Conservation (phyloP, 2,888 invertebrate genomes). For the Aplocera efformata region DNA sequence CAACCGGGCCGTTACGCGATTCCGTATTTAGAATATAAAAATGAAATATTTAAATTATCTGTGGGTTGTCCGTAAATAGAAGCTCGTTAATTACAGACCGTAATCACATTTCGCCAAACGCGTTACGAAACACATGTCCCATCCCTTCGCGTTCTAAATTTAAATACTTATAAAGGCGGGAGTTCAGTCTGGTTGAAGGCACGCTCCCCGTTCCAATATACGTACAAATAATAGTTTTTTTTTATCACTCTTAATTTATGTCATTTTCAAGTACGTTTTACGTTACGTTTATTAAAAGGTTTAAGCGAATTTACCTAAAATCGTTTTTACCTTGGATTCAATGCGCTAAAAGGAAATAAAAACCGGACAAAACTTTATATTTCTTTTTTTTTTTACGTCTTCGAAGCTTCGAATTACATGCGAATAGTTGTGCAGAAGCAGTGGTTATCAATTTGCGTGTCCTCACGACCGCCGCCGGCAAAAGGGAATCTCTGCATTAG, state of each 20-base stretch:
- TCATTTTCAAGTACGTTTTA: too few species aligned
- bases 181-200: constrained; percentile 41
- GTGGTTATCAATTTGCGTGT: constrained; percentile 55
- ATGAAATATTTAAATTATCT: constrained; percentile 58
- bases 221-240: constrained; percentile 63
- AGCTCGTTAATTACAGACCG: constrained; percentile 74
- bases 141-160: constrained; percentile 79
- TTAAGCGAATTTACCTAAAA: too few species aligned
- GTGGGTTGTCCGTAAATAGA: constrained; percentile 62
- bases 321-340: too few species aligned
- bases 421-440: constrained; percentile 49
- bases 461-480: constrained; percentile 54
- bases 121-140: constrained; percentile 78
- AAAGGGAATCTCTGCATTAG: constrained; percentile 24
- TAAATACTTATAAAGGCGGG: constrained; percentile 75
- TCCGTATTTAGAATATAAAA: constrained; percentile 49
- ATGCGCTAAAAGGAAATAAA: too few species aligned
- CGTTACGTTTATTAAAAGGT: too few species aligned
- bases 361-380: too few species aligned
- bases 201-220: constrained; percentile 69
- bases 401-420: too few species aligned
- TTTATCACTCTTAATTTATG: constrained; percentile 21
- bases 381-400: too few species aligned
- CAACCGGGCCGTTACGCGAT: constrained; percentile 31
- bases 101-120: constrained; percentile 80